Evolutionary conservation across 2,888 invertebrate species (phyloP).

Genomic region (Mactromeris polynyma): DNA sequence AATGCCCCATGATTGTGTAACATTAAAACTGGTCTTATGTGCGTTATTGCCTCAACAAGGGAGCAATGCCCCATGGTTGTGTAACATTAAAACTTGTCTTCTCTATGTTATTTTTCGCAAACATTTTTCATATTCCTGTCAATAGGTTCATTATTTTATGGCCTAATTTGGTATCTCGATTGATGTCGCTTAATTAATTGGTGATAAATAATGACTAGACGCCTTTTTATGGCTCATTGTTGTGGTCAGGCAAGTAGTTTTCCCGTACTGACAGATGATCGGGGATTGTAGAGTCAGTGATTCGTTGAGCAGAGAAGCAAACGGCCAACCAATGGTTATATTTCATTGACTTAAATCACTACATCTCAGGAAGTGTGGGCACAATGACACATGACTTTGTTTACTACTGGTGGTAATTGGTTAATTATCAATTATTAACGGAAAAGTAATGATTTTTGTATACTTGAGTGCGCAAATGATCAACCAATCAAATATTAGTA

Average conservation of each 20-base stretch:
- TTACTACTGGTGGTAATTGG: not conserved
- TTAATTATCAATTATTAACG: not conserved
- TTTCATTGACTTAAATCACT: not conserved
- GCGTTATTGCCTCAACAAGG: no score
- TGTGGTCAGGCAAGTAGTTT: not conserved
- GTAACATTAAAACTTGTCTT: no score
- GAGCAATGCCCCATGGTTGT: no score
- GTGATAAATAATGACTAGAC: not conserved
- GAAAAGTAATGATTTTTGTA: no score
- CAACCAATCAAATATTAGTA: no score
- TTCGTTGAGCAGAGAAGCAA: not conserved
- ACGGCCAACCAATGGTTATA: not conserved
- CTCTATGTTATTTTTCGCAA: no score
- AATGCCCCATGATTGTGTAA: no score
- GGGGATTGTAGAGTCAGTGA: not conserved
- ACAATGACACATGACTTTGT: not conserved
- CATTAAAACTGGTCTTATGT: no score
- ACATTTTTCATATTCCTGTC: no score
- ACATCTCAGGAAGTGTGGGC: not conserved
- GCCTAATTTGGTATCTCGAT: not conserved
- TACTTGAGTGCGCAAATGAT: no score
- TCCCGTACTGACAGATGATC: not conserved
- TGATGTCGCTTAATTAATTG: not conserved
- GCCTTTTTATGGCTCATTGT: not conserved
- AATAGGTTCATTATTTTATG: no score